These are phyloP conservation scores for Leucoraja ocellata DNA, from an alignment of 2,797 vertebrate species.

Conservation along the genomic window DNA sequence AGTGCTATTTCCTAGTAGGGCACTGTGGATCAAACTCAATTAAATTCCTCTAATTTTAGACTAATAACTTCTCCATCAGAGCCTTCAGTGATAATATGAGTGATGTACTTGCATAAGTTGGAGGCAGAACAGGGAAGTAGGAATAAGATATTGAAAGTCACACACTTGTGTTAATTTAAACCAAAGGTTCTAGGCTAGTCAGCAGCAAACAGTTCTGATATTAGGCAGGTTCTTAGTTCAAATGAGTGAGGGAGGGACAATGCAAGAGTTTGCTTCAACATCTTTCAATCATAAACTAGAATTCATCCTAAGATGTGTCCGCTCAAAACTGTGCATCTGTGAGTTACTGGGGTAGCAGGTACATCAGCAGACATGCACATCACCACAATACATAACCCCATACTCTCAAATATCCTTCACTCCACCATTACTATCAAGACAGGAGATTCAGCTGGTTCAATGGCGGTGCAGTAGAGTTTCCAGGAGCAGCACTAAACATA, in stretches of 20 bases:
- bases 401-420: too few species aligned
- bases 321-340: too few species aligned
- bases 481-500: too few species aligned
- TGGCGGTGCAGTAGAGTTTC: too few species aligned
- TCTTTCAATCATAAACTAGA: not conserved
- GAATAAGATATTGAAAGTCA: not conserved
- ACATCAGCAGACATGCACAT: too few species aligned
- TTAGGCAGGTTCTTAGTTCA: not conserved
- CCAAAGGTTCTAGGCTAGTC: not conserved
- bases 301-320: too few species aligned
- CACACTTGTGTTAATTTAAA: not conserved
- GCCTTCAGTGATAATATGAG: not conserved
- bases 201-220: not conserved
- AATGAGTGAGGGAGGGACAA: not conserved
- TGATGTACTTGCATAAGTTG: not conserved
- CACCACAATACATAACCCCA: too few species aligned
- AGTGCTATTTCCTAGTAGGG: not conserved
- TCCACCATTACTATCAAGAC: too few species aligned
- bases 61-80: not conserved
- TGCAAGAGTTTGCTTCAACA: not conserved
- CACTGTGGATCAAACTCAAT: not conserved
- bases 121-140: not conserved
- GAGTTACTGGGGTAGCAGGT: too few species aligned
- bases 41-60: not conserved
- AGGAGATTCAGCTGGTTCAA: too few species aligned